Conservation (phyloP, 2,113 vertebrate genomes). For the Falco punctatus region DNA sequence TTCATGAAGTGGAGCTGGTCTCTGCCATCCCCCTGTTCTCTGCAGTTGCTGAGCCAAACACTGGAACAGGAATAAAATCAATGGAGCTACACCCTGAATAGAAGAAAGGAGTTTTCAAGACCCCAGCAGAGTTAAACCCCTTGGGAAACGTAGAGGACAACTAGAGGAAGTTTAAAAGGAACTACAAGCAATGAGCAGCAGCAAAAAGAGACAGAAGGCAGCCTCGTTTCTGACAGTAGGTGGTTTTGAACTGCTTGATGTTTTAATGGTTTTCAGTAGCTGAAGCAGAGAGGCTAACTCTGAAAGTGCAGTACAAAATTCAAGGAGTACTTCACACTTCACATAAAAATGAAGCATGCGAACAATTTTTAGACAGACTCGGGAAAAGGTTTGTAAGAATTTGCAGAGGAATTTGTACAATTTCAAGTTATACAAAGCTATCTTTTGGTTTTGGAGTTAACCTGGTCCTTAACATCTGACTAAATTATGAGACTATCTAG, state of each 20-base stretch:
- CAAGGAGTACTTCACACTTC: conserved; percentile 28
- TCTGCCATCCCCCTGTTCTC: not conserved
- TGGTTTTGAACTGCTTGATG: conserved; percentile 31
- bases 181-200: not conserved
- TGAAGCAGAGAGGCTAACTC: conserved; percentile 26
- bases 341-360: not conserved
- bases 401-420: not conserved
- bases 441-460: not conserved
- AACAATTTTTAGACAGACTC: not conserved
- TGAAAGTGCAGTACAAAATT: conserved; percentile 31
- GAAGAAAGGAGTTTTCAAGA: conserved; percentile 9
- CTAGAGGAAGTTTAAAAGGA: conserved; percentile 16
- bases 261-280: conserved; percentile 43
- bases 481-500: not conserved
- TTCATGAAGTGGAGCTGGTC: not conserved
- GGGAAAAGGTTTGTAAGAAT: not conserved
- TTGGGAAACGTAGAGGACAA: not conserved
- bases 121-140: not conserved
- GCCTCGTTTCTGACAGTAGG: conserved; percentile 9
- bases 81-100: not conserved
- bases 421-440: not conserved
- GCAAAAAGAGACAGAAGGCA: conserved; percentile 9
- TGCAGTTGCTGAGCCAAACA: not conserved
- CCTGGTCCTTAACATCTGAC: not conserved
- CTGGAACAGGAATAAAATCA: not conserved